Evolutionary conservation across 2,797 vertebrate species (phyloP).

Genomic region (Melopsittacus undulatus): DNA sequence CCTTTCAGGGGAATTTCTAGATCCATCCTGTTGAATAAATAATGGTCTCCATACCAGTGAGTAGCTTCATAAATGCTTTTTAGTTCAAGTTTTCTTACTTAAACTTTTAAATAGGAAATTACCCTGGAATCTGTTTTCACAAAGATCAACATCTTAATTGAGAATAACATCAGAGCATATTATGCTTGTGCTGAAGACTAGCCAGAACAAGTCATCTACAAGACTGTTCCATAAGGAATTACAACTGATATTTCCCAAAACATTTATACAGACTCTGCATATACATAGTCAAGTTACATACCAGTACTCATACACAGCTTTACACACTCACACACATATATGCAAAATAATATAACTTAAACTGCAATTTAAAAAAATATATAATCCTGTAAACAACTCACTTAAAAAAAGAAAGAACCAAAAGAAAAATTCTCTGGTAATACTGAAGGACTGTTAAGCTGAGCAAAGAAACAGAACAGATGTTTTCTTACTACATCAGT

Average conservation of each 20-base stretch:
- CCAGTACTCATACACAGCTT: background rate
- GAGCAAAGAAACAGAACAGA: background rate
- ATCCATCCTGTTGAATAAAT: background rate
- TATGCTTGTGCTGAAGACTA: background rate
- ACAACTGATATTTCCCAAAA: background rate
- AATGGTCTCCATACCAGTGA: background rate
- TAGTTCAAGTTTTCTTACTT: background rate
- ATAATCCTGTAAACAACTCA: background rate
- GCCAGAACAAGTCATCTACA: background rate
- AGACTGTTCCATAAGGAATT: background rate
- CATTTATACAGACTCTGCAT: rapidly evolving
- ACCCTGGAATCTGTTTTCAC: background rate
- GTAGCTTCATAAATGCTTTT: background rate
- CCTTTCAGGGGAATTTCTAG: background rate
- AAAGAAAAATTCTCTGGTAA: background rate
- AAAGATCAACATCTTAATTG: background rate
- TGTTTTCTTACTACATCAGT: background rate
- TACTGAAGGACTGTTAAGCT: background rate
- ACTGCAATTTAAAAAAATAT: background rate
- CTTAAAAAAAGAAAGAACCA: background rate
- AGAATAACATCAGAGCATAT: background rate
- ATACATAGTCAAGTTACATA: background rate
- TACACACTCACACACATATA: background rate
- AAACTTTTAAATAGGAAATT: background rate
- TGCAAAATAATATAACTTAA: background rate